phyloP scores from a whole-genome alignment of 2,113 vertebrate species.

The Litocranius walleri region DNA sequence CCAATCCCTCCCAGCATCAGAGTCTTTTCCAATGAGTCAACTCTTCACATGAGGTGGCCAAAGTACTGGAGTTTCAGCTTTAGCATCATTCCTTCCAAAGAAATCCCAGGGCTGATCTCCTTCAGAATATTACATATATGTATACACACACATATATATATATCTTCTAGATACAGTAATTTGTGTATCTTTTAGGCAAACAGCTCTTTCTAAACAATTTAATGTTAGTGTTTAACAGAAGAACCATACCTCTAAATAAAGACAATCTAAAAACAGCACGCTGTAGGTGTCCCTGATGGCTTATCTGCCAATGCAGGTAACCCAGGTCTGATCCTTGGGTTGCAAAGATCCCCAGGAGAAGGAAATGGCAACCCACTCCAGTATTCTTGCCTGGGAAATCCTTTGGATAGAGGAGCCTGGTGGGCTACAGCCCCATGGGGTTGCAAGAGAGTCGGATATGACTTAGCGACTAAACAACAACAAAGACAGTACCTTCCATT shows the following conservation, averaged over 20 bases:
- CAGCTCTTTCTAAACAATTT: not conserved
- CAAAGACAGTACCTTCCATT: not conserved
- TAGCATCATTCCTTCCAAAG: too few relatives aligned
- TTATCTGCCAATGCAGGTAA: not conserved
- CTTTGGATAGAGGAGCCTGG: not conserved
- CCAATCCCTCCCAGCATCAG: too few relatives aligned
- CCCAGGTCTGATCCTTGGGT: not conserved
- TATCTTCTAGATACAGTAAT: not conserved
- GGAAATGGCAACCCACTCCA: not conserved
- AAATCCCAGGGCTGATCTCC: too few relatives aligned
- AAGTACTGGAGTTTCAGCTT: too few relatives aligned
- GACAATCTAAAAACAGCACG: not conserved
- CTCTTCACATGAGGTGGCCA: too few relatives aligned
- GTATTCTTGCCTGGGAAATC: not conserved
- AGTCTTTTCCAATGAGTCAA: too few relatives aligned
- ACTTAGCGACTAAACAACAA: not conserved
- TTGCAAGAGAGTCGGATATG: not conserved
- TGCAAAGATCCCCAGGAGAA: not conserved
- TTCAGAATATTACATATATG: not conserved
- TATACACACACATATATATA: not conserved
- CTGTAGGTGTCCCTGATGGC: not conserved
- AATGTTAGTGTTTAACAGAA: not conserved
- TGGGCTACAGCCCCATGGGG: not conserved
- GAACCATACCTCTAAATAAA: not conserved
- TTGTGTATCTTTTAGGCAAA: not conserved